Evolutionary conservation across 30 jellyfish, hydroid and myxozoan species (phyloP).

Genomic region (Cassiopea andromeda): DNA sequence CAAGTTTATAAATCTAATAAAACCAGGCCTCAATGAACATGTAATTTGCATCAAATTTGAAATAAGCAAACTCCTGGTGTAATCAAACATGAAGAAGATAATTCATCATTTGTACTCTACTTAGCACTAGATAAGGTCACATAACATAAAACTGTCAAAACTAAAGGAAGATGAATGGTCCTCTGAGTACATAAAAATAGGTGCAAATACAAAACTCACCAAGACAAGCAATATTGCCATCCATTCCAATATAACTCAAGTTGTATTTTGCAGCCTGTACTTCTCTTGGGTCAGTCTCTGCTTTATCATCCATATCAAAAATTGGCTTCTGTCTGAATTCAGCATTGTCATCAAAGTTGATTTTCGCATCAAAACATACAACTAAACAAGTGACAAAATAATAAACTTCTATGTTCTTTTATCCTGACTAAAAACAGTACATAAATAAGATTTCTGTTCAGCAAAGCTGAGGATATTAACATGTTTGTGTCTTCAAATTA

Average conservation of each 20-base stretch:
- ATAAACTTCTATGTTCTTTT: not conserved
- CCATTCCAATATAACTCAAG: constrained; percentile 92
- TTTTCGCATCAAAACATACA: constrained; percentile 98
- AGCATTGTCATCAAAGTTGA: constrained; percentile 98
- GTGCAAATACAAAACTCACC: constrained; percentile 50
- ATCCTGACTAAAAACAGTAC: not conserved
- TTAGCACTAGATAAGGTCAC: too few relatives aligned
- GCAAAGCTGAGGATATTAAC: too few relatives aligned
- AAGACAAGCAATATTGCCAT: constrained; percentile 98
- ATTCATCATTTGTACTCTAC: too few relatives aligned
- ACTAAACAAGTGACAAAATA: constrained; percentile 48
- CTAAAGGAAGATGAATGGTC: too few relatives aligned
- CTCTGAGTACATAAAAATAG: too few relatives aligned
- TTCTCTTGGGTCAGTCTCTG: constrained; percentile 96
- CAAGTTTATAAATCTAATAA: too few relatives aligned
- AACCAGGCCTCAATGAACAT: not conserved
- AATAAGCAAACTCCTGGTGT: too few relatives aligned
- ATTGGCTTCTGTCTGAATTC: constrained; percentile 89
- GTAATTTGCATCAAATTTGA: not conserved
- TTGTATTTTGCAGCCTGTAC: constrained; percentile 89
- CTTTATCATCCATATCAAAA: constrained; percentile 90
- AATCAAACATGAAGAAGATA: not conserved
- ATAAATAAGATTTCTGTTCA: too few relatives aligned
- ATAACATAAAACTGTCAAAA: too few relatives aligned
- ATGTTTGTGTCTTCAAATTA: too few relatives aligned